These are phyloP conservation scores for Conops quadrifasciatus DNA, from an alignment of 2,888 invertebrate genomes.

Conservation along the genomic window DNA sequence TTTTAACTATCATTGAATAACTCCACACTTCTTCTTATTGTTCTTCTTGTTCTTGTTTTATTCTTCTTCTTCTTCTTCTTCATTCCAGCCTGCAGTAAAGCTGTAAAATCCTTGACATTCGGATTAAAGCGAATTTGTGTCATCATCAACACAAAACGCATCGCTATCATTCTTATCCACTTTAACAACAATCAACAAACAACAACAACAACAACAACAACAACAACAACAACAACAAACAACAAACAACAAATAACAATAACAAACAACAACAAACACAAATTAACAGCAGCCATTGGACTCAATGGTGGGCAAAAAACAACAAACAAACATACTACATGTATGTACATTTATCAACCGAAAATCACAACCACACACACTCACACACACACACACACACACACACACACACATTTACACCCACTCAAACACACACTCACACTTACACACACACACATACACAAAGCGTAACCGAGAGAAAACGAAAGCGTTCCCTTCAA, in stretches of 20 bases:
- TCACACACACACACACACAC: too few species aligned
- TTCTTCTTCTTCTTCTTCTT: too few species aligned
- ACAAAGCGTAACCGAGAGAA: constrained; percentile 12
- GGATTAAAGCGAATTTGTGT: constrained; percentile 27
- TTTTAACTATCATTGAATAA: too few species aligned
- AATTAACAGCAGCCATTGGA: constrained; percentile 38
- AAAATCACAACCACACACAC: constrained; percentile 34
- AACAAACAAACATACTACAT: constrained; percentile 4
- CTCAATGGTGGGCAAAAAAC: constrained; percentile 16
- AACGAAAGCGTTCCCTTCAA: constrained; percentile 19
- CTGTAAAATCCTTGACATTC: not conserved
- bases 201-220: constrained; percentile 35
- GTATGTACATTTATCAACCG: constrained; percentile 44
- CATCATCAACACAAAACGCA: constrained; percentile 29
- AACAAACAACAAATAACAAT: not conserved
- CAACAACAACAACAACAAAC: constrained; percentile 13
- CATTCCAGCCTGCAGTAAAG: not conserved
- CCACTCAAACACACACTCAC: too few species aligned
- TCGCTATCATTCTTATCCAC: constrained; percentile 27
- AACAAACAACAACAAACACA: constrained; percentile 27
- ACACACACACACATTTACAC: not conserved
- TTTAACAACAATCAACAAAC: constrained; percentile 35
- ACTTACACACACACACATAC: not conserved
- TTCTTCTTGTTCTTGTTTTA: too few species aligned
- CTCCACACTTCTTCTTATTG: too few species aligned